A percentile compares a stretch with the other conserved stretches of the same genome.
These are phyloP conservation scores for Calcarius lapponicus DNA, from an alignment of 2,797 vertebrate genomes.

Conservation along the genomic window DNA sequence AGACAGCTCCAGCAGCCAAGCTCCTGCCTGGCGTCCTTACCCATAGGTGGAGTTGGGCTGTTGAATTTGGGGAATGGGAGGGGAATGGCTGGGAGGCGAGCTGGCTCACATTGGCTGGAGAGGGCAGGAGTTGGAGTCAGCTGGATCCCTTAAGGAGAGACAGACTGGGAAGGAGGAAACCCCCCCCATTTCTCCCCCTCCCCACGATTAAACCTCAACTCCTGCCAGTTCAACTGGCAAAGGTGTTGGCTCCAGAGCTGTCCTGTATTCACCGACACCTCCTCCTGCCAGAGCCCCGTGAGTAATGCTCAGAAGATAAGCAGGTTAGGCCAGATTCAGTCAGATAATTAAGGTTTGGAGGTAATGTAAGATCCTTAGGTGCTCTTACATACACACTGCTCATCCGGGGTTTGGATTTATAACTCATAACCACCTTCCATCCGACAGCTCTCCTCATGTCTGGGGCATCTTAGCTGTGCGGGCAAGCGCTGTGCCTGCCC, in stretches of 20 bases:
- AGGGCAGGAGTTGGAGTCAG: not conserved
- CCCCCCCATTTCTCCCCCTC: rapidly evolving
- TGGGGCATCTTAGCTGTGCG: not conserved
- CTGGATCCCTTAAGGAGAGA: not conserved
- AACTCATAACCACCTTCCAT: not conserved
- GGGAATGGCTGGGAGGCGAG: not conserved
- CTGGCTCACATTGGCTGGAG: not conserved
- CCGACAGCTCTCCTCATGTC: not conserved
- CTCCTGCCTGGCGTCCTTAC: not conserved
- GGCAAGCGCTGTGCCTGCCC: not conserved
- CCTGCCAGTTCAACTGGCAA: not conserved
- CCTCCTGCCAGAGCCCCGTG: not conserved
- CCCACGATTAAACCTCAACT: not conserved
- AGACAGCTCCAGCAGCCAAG: not conserved
- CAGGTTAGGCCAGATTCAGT: constrained; percentile 51
- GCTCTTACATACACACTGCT: not conserved
- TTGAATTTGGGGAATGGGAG: not conserved
- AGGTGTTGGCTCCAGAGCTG: constrained; percentile 16
- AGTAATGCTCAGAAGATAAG: constrained; percentile 49
- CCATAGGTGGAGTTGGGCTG: not conserved
- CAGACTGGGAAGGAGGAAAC: not conserved
- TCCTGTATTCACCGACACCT: not conserved
- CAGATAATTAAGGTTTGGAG: constrained; percentile 28
- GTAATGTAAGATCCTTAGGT: not conserved
- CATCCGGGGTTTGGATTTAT: not conserved